phyloP scores from a whole-genome alignment of 2,113 vertebrate species.

The Antigone vipio region DNA sequence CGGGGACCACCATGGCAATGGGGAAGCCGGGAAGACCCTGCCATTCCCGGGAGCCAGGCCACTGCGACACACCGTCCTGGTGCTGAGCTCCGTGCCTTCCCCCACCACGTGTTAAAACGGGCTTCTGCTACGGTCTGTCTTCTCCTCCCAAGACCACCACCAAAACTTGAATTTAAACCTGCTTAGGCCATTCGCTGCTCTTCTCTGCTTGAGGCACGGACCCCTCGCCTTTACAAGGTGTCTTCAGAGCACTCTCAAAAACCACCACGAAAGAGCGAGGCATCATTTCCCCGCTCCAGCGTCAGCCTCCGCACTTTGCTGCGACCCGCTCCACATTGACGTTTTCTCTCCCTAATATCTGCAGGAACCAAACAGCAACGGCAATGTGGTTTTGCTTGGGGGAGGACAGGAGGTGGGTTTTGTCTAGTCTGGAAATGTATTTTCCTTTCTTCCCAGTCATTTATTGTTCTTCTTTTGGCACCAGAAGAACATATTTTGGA shows the following conservation, averaged over 20 bases:
- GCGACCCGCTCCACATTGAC: background rate
- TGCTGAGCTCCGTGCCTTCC: background rate
- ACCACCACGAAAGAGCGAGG: rapidly evolving
- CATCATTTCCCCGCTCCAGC: rapidly evolving
- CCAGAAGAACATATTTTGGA: conserved; percentile 54
- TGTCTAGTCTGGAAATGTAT: conserved; percentile 44
- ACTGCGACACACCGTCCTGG: rapidly evolving
- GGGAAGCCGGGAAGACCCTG: background rate
- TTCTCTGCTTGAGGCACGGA: background rate
- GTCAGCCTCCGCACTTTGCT: background rate
- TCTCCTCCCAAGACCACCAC: background rate
- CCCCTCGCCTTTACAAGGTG: background rate
- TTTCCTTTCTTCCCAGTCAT: conserved; percentile 25
- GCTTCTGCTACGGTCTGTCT: rapidly evolving
- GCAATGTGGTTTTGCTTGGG: conserved; percentile 24
- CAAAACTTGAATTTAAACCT: background rate
- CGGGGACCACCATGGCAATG: rapidly evolving
- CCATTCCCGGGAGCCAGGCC: background rate
- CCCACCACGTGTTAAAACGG: background rate
- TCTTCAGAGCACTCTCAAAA: background rate
- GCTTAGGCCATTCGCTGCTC: background rate
- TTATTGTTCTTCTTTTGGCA: conserved; percentile 66
- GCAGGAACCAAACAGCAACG: background rate
- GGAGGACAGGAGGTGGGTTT: conserved; percentile 25
- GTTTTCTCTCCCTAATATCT: background rate